phyloP scores from a whole-genome alignment of 2,888 invertebrate genomes.

The Heliothis peltigera region DNA sequence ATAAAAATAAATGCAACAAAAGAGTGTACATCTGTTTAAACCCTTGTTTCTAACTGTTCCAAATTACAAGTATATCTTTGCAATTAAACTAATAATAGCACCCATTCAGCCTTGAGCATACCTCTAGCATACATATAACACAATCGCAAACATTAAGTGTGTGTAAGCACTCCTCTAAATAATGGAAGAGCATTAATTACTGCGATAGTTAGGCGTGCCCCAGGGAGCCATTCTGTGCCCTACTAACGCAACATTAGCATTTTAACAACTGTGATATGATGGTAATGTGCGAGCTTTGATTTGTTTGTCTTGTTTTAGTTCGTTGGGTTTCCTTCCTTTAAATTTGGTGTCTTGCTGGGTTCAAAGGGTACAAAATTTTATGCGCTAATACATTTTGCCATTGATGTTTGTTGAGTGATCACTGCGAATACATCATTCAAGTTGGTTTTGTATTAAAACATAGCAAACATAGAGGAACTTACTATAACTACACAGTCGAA shows the following conservation, averaged over 20 bases:
- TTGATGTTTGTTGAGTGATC: constrained; percentile 12
- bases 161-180: constrained; percentile 65
- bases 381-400: constrained; percentile 25
- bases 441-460: no score
- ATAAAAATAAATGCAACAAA: no score
- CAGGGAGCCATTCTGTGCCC: constrained; percentile 61
- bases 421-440: not conserved
- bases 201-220: constrained; percentile 56
- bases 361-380: constrained; percentile 13
- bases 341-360: constrained; percentile 37
- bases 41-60: no score
- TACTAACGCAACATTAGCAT: constrained; percentile 58
- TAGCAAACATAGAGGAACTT: no score
- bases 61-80: not conserved
- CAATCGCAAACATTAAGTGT: constrained; percentile 55
- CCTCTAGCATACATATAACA: constrained; percentile 18
- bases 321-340: constrained; percentile 53
- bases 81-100: not conserved
- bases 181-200: constrained; percentile 67
- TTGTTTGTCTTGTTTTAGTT: constrained; percentile 59
- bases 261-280: constrained; percentile 62
- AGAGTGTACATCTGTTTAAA: no score
- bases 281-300: constrained; percentile 57
- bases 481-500: no score
- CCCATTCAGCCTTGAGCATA: constrained; percentile 5